Evolutionary conservation across 2,888 invertebrate genomes (phyloP).

Genomic region (Agriopis aurantiaria): DNA sequence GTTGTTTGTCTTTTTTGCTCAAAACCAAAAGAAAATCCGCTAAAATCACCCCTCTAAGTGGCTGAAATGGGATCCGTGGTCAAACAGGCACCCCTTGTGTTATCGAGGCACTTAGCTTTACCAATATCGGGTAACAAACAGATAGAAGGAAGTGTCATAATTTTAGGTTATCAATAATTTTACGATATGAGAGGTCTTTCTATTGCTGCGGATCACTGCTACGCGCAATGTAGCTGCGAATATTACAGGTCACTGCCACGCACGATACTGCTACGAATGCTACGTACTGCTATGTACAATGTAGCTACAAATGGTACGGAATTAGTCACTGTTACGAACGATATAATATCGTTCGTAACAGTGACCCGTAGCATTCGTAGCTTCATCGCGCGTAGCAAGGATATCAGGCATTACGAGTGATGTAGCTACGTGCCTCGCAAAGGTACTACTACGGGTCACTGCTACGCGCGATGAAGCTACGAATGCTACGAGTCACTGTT

Average conservation of each 20-base stretch:
- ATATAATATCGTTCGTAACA: background rate
- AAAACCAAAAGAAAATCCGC: constrained; percentile 13
- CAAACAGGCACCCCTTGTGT: constrained; percentile 29
- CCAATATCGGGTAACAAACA: constrained; percentile 31
- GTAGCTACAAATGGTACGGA: background rate
- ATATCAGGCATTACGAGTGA: no score
- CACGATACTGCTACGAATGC: background rate
- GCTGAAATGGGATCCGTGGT: constrained; percentile 26
- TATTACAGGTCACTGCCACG: background rate
- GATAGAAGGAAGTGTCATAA: constrained; percentile 7
- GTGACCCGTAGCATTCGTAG: background rate
- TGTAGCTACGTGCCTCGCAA: no score
- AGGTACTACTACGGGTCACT: background rate
- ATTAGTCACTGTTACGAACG: no score
- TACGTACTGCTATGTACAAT: background rate
- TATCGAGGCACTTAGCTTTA: constrained; percentile 23
- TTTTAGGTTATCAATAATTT: background rate
- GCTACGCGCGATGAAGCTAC: background rate
- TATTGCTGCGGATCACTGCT: background rate
- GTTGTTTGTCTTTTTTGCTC: background rate
- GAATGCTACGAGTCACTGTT: background rate
- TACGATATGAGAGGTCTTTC: background rate
- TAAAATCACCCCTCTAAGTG: constrained; percentile 33
- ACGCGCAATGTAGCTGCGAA: background rate
- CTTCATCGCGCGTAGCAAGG: background rate